These are phyloP conservation scores for Ceratina japonica DNA, from an alignment of 1,140 invertebrate species.

Conservation along the genomic window DNA sequence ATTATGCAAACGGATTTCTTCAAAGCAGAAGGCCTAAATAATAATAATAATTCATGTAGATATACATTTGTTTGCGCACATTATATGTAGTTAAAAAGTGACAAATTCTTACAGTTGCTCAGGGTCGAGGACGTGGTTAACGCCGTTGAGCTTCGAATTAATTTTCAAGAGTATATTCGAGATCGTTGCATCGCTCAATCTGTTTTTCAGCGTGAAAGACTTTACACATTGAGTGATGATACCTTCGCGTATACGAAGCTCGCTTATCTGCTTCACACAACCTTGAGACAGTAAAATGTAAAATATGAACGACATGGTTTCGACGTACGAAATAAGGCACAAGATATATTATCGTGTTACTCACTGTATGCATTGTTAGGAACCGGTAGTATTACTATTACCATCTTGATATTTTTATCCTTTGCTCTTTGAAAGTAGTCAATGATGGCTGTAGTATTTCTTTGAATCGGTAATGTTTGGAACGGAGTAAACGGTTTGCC, in stretches of 20 bases:
- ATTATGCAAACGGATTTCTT: conserved; percentile 82
- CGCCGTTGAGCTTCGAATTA: conserved; percentile 91
- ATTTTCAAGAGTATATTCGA: conserved; percentile 91
- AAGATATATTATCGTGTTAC: conserved; percentile 39
- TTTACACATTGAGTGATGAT: conserved; percentile 92
- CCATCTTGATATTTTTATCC: conserved; percentile 67
- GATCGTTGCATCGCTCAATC: conserved; percentile 77
- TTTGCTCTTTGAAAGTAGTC: conserved; percentile 62
- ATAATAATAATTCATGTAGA: background rate
- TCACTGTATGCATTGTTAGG: conserved; percentile 76
- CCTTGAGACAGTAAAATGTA: conserved; percentile 56
- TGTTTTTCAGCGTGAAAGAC: conserved; percentile 79
- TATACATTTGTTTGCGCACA: background rate
- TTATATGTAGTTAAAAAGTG: background rate
- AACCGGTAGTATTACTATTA: conserved; percentile 81
- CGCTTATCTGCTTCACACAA: conserved; percentile 86
- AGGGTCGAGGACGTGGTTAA: conserved; percentile 85
- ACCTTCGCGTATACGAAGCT: conserved; percentile 82
- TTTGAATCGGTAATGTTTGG: background rate
- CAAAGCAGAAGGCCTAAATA: conserved; percentile 64
- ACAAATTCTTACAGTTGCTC: conserved; percentile 31
- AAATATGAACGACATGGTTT: background rate
- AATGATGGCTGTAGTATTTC: conserved; percentile 30
- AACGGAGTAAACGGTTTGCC: conserved; percentile 58
- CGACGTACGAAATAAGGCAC: background rate